A percentile compares a stretch with the other conserved stretches of the same genome.
These are phyloP conservation scores for Dendrocincla tyrannina DNA, from an alignment of 2,797 vertebrate species.

Conservation along the genomic window DNA sequence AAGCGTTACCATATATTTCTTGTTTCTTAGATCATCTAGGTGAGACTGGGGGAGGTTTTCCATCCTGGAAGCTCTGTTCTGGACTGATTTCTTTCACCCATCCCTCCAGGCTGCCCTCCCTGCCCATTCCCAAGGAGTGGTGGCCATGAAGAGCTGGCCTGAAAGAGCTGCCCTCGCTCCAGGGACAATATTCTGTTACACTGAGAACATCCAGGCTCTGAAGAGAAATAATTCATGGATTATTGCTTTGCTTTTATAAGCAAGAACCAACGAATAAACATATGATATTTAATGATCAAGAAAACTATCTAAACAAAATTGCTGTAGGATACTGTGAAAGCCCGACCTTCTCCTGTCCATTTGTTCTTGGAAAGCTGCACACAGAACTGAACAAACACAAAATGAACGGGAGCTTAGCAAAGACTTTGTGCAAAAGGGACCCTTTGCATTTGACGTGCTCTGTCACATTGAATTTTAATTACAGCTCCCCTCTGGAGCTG, in stretches of 20 bases:
- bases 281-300: neutral
- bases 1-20: neutral
- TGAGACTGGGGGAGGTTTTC: neutral
- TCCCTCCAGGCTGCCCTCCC: neutral
- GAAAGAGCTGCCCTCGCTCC: neutral
- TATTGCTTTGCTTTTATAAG: neutral
- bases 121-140: neutral
- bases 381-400: neutral
- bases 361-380: slow-evolving; percentile 21
- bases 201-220: neutral
- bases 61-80: neutral
- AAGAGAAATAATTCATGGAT: neutral
- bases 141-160: neutral
- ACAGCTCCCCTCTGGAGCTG: slow-evolving; percentile 46
- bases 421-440: slow-evolving; percentile 17
- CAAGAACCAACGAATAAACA: neutral
- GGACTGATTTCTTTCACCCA: fast-evolving
- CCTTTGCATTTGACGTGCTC: slow-evolving; percentile 52
- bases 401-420: slow-evolving; percentile 18
- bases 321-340: neutral
- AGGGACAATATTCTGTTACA: neutral
- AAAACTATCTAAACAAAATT: neutral
- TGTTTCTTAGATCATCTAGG: neutral
- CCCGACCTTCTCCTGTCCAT: neutral
- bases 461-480: slow-evolving; percentile 71